A percentile compares a stretch with the other conserved stretches of the same genome.
Conservation (phyloP, 2,113 vertebrate genomes). For the Apus apus region DNA sequence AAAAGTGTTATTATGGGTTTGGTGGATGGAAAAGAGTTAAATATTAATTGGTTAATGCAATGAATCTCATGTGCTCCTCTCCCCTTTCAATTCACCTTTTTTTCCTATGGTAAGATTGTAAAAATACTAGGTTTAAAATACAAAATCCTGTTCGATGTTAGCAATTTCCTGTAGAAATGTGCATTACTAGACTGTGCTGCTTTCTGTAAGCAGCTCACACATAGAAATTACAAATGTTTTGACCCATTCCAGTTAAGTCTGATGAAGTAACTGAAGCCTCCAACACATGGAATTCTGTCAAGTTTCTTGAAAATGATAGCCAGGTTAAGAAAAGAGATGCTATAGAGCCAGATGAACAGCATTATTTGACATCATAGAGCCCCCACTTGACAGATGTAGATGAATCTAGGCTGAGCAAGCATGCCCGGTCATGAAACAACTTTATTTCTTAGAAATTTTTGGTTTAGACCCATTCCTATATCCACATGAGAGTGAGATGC, state of each 20-base stretch:
- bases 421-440: neutral
- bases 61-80: neutral
- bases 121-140: neutral
- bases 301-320: neutral
- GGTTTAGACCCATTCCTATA: neutral
- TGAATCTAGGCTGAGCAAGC: neutral
- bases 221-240: neutral
- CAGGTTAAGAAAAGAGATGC: fast-evolving
- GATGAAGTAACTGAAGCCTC: neutral
- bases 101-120: neutral
- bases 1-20: neutral
- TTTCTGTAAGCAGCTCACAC: neutral
- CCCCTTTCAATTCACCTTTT: neutral
- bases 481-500: neutral
- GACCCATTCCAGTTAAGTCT: neutral
- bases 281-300: neutral
- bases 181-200: neutral
- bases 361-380: neutral
- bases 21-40: neutral
- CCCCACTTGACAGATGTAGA: neutral
- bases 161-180: neutral
- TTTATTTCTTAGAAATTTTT: neutral
- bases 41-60: neutral
- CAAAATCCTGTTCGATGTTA: neutral
- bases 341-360: neutral